These are phyloP conservation scores for Drosophila baimaii DNA, from an alignment of 1,140 invertebrate genomes.

Conservation along the genomic window DNA sequence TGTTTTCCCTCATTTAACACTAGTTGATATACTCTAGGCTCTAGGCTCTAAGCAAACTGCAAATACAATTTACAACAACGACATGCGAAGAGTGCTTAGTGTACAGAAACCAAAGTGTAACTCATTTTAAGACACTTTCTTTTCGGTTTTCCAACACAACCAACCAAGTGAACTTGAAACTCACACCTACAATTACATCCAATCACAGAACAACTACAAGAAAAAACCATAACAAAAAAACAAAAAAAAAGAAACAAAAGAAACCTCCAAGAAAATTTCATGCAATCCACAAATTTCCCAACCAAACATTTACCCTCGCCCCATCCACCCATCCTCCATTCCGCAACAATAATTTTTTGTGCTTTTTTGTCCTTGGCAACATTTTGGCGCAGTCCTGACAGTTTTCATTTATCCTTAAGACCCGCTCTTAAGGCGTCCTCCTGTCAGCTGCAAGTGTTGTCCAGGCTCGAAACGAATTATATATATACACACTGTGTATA, in stretches of 20 bases:
- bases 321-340: slow-evolving; percentile 21
- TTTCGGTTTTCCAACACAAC: slow-evolving; percentile 42
- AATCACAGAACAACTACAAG: slow-evolving; percentile 48
- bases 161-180: slow-evolving; percentile 42
- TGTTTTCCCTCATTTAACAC: slow-evolving; percentile 5
- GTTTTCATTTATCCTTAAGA: slow-evolving; percentile 67
- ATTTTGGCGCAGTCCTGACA: slow-evolving; percentile 72
- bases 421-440: slow-evolving; percentile 44
- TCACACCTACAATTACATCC: slow-evolving; percentile 30
- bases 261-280: slow-evolving; percentile 60
- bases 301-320: slow-evolving; percentile 28
- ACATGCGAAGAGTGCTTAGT: slow-evolving; percentile 18
- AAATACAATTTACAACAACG: slow-evolving; percentile 13
- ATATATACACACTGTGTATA: slow-evolving; percentile 35
- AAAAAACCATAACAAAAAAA: slow-evolving; percentile 19
- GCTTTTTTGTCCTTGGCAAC: slow-evolving; percentile 54
- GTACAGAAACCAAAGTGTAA: slow-evolving; percentile 38
- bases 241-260: slow-evolving; percentile 16
- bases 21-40: slow-evolving; percentile 21
- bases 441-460: slow-evolving; percentile 78
- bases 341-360: slow-evolving; percentile 58
- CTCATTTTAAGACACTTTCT: slow-evolving; percentile 31
- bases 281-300: slow-evolving; percentile 58
- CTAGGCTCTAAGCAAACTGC: slow-evolving; percentile 43
- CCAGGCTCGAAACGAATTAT: slow-evolving; percentile 47